phyloP scores from a whole-genome alignment of 2,888 invertebrate genomes.

The Leptogaster cylindrica region DNA sequence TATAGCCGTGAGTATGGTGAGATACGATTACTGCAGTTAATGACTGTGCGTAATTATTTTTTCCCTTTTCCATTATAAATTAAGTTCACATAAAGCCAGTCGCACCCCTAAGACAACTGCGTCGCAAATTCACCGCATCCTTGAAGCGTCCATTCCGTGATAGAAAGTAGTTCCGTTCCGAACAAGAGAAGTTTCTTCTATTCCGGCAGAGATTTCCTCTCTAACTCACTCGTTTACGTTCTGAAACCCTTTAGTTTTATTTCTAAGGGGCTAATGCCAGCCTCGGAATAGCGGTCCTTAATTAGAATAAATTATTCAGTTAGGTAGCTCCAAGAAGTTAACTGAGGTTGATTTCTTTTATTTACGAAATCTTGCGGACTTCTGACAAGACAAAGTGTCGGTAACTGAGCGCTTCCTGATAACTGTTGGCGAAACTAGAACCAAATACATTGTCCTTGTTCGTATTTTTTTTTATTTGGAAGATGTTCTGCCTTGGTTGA shows the following conservation, averaged over 20 bases:
- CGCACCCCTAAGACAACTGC: neutral
- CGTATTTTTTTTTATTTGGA: no score
- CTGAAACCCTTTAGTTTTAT: no score
- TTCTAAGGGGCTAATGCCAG: conserved; percentile 25
- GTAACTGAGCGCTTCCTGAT: no score
- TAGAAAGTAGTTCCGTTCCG: neutral
- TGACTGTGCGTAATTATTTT: conserved; percentile 21
- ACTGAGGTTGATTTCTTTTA: conserved; percentile 14
- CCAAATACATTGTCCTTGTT: no score
- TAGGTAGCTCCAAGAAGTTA: conserved; percentile 6
- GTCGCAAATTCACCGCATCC: no score
- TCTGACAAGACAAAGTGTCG: neutral
- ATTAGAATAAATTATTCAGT: conserved; percentile 31
- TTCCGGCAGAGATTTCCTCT: neutral
- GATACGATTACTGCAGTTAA: no score
- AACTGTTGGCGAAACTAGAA: no score
- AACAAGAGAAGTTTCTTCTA: no score
- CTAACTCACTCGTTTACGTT: no score
- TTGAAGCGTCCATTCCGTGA: neutral
- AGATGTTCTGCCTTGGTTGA: no score
- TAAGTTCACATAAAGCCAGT: conserved; percentile 9
- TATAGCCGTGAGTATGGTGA: no score
- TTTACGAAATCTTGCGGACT: neutral
- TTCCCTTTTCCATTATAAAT: conserved; percentile 31
- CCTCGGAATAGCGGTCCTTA: conserved; percentile 15